phyloP scores from a whole-genome alignment of 2,113 vertebrate genomes.

The Tachysurus fulvidraco region DNA sequence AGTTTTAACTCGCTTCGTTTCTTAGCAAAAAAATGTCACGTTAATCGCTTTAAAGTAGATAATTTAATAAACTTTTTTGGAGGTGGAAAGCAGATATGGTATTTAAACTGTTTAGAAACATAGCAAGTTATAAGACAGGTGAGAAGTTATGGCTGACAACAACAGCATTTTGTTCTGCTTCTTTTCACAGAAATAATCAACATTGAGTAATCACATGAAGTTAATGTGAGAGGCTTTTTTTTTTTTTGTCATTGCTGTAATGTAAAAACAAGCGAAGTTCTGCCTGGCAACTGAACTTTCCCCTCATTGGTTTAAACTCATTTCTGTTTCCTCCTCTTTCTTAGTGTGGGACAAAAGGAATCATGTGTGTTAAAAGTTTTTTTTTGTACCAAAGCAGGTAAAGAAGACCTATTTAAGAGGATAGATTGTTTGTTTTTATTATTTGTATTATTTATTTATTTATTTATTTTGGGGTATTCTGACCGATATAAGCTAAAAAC shows the following conservation, averaged over 20 bases:
- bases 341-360: conserved; percentile 27
- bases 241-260: background rate
- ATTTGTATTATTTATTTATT: background rate
- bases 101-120: background rate
- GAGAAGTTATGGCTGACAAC: background rate
- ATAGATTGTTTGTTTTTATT: too few relatives aligned
- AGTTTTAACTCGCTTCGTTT: conserved; percentile 23
- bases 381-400: background rate
- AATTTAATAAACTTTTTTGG: background rate
- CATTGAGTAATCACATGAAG: too few relatives aligned
- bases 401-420: background rate
- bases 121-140: background rate
- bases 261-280: conserved; percentile 65
- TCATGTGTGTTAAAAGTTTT: background rate
- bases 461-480: background rate
- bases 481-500: background rate
- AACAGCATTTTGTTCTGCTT: background rate
- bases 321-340: conserved; percentile 75
- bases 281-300: conserved; percentile 88
- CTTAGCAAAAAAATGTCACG: background rate
- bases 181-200: background rate
- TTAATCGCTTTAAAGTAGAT: background rate
- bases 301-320: conserved; percentile 80
- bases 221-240: background rate
- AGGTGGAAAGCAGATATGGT: background rate